Evolutionary conservation across 2,888 invertebrate species (phyloP).

Genomic region (Pristionchus fissidentatus): DNA sequence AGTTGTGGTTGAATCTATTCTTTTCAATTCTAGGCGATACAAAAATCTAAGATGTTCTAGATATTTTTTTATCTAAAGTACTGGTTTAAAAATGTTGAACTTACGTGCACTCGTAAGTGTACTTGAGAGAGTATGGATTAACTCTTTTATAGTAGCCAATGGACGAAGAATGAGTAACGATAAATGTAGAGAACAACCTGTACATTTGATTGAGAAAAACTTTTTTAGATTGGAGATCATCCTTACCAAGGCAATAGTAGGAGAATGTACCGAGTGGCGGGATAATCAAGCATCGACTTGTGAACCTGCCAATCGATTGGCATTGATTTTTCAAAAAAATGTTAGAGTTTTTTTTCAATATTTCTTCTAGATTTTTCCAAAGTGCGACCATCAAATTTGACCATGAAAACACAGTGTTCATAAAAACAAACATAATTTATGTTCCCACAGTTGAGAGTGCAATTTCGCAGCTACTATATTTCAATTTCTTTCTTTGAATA

Average conservation of each 20-base stretch:
- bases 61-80: not conserved
- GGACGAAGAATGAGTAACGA: constrained; percentile 20
- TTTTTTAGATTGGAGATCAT: not conserved
- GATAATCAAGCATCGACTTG: not conserved
- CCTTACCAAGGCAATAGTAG: not conserved
- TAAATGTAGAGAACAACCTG: constrained; percentile 10
- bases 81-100: not conserved
- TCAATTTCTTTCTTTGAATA: not conserved
- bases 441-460: too few relatives aligned
- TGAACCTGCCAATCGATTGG: not conserved
- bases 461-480: not conserved
- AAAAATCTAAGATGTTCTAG: not conserved
- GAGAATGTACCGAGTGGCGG: not conserved
- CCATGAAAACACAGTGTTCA: too few relatives aligned
- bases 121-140: constrained; percentile 37
- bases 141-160: constrained; percentile 46
- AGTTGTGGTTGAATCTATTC: not conserved
- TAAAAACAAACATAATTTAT: too few relatives aligned
- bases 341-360: not conserved
- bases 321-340: not conserved
- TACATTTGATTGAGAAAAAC: not conserved
- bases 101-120: constrained; percentile 43
- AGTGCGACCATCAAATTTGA: too few relatives aligned
- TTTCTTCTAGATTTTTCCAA: too few relatives aligned
- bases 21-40: not conserved